Percentiles rank a stretch among this genome's conserved stretches.
Conservation (phyloP, 2,113 vertebrate species). For the Sylvia atricapilla region DNA sequence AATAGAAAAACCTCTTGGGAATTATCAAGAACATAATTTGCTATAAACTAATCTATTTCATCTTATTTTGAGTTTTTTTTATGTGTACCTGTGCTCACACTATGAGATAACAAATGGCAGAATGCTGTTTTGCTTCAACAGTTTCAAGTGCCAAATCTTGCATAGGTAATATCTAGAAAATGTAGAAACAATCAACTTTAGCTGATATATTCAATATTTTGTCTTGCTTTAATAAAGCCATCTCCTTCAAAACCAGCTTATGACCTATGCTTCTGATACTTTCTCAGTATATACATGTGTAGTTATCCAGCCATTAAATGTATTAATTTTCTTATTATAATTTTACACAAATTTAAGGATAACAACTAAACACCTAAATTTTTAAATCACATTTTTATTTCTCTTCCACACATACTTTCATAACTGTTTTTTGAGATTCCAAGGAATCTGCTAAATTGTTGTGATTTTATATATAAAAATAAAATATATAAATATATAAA, state of each 20-base stretch:
- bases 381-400: neutral
- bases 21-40: neutral
- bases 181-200: neutral
- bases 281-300: neutral
- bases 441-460: neutral
- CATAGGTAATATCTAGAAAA: neutral
- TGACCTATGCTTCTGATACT: neutral
- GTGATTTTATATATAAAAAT: neutral
- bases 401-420: neutral
- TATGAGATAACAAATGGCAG: neutral
- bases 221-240: neutral
- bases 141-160: neutral
- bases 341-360: neutral
- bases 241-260: neutral
- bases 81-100: neutral
- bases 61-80: neutral
- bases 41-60: neutral
- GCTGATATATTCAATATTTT: neutral
- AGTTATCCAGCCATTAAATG: neutral
- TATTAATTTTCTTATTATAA: neutral
- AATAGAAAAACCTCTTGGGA: neutral
- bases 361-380: neutral
- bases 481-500: too few species aligned
- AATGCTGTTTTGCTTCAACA: neutral
- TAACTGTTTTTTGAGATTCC: neutral